phyloP scores from a whole-genome alignment of 2,113 vertebrate genomes.

The Thinocorus orbignyianus region DNA sequence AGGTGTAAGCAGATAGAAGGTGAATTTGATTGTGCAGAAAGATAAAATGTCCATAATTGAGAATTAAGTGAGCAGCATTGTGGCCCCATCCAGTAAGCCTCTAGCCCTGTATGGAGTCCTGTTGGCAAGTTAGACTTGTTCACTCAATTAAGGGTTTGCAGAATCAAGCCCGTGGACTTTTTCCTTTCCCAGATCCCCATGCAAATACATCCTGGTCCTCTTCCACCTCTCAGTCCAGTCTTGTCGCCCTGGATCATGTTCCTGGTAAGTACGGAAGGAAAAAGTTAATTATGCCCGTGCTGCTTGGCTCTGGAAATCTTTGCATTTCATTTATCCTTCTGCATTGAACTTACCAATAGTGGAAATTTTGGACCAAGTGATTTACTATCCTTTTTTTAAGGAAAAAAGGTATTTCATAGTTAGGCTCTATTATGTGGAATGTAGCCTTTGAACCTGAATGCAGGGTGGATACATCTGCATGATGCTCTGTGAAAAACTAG shows the following conservation, averaged over 20 bases:
- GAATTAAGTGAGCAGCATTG: not conserved
- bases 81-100: not conserved
- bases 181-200: slow-evolving; percentile 69
- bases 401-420: not conserved
- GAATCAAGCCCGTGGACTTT: slow-evolving; percentile 61
- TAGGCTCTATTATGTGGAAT: not conserved
- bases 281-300: not conserved
- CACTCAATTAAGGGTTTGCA: slow-evolving; percentile 22
- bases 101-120: not conserved
- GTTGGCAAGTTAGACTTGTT: not conserved
- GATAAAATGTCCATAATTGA: not conserved
- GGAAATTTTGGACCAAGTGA: slow-evolving; percentile 2
- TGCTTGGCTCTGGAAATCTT: slow-evolving; percentile 3
- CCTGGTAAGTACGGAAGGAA: slow-evolving; percentile 66
- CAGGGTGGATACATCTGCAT: not conserved
- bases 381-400: not conserved
- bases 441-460: not conserved
- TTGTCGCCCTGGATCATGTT: slow-evolving; percentile 70
- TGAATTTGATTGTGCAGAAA: not conserved
- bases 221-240: slow-evolving; percentile 70
- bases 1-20: not conserved
- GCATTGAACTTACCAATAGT: not conserved
- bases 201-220: slow-evolving; percentile 71
- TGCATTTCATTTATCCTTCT: slow-evolving; percentile 24
- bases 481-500: not conserved